Percentiles rank a stretch among this genome's conserved stretches.
Evolutionary conservation across 2,797 vertebrate species (phyloP).

Genomic region (Argya squamiceps): DNA sequence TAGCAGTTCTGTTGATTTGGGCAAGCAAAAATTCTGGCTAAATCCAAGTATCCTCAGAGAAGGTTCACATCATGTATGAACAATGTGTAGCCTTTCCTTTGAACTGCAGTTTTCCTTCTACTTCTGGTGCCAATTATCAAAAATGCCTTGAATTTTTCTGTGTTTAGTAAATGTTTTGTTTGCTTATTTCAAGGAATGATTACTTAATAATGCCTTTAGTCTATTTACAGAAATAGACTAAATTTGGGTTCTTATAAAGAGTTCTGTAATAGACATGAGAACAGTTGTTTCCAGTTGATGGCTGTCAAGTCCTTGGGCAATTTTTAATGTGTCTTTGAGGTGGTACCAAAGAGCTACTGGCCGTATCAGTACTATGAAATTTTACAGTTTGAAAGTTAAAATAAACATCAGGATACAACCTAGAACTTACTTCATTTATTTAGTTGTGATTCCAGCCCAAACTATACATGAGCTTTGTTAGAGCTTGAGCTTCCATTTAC

Average conservation of each 20-base stretch:
- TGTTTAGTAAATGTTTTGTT: neutral
- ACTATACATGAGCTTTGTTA: neutral
- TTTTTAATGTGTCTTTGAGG: neutral
- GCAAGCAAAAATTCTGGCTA: neutral
- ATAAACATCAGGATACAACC: neutral
- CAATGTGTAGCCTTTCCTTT: neutral
- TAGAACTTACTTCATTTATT: neutral
- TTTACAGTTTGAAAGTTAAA: neutral
- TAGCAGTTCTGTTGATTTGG: neutral
- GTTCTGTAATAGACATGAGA: neutral
- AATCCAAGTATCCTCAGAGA: neutral
- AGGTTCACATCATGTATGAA: neutral
- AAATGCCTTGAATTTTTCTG: constrained; percentile 42
- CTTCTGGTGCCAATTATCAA: constrained; percentile 29
- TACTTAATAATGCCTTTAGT: neutral
- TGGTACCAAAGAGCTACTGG: constrained; percentile 24
- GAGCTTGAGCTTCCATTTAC: neutral
- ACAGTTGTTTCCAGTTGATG: neutral
- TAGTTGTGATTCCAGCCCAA: neutral
- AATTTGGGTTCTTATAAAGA: neutral
- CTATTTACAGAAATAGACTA: neutral
- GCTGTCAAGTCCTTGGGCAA: neutral
- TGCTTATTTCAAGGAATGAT: constrained; percentile 26
- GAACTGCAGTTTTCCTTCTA: neutral
- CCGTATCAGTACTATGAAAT: neutral